These are phyloP conservation scores for Dryoscopus gambensis DNA, from an alignment of 2,113 vertebrate genomes.

Conservation along the genomic window DNA sequence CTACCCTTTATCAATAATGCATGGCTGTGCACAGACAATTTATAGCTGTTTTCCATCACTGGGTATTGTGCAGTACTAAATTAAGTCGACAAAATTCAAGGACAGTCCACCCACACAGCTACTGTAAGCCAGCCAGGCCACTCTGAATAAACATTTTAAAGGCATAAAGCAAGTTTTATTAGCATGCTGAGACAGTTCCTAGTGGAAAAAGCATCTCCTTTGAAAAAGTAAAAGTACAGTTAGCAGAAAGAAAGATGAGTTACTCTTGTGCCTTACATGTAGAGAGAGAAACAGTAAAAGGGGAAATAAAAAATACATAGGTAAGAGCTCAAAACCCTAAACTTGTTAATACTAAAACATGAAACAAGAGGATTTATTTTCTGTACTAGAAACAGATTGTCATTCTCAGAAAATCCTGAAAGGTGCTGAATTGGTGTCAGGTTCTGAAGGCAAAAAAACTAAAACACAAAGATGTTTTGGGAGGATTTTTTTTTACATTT, in stretches of 20 bases:
- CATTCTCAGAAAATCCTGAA: neutral
- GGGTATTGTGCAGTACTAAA: constrained; percentile 63
- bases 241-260: neutral
- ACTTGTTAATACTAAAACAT: neutral
- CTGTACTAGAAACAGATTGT: neutral
- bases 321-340: neutral
- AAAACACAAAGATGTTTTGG: neutral
- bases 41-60: constrained; percentile 68
- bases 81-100: constrained; percentile 67
- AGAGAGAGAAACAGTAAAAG: neutral
- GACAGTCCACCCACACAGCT: constrained; percentile 68
- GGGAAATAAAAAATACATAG: neutral
- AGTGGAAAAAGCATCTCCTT: neutral
- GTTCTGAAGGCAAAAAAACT: neutral
- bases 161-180: constrained; percentile 57
- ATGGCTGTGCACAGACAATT: constrained; percentile 63
- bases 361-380: neutral
- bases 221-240: neutral
- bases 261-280: neutral
- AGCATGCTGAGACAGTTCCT: constrained; percentile 28
- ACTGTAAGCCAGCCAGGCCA: constrained; percentile 49
- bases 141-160: constrained; percentile 64
- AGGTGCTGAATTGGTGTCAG: neutral
- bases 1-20: constrained; percentile 64
- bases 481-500: neutral